Conservation (phyloP, 2,888 invertebrate genomes). For the Stenurella melanura region DNA sequence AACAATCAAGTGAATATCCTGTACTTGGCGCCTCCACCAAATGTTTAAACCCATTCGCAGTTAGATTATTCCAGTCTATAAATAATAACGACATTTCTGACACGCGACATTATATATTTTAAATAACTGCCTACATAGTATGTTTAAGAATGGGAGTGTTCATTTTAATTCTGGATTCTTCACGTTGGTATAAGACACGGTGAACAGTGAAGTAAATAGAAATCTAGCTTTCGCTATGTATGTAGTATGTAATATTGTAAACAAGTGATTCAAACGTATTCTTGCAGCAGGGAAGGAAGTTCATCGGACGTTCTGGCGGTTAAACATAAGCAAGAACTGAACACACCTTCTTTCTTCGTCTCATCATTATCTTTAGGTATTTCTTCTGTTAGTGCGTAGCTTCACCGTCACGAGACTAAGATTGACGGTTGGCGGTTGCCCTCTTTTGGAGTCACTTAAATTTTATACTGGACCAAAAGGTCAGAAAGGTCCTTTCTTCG, state of each 20-base stretch:
- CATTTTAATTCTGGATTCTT: constrained; percentile 27
- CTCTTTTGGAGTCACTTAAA: constrained; percentile 31
- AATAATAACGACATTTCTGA: constrained; percentile 7
- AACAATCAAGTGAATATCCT: background rate
- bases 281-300: constrained; percentile 44
- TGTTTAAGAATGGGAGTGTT: constrained; percentile 14
- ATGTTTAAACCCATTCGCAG: background rate
- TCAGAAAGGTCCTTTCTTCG: constrained; percentile 24
- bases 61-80: background rate
- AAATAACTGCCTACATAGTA: constrained; percentile 23
- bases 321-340: constrained; percentile 39
- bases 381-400: constrained; percentile 35
- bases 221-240: constrained; percentile 18
- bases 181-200: constrained; percentile 19
- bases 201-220: constrained; percentile 15
- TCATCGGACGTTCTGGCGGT: constrained; percentile 51
- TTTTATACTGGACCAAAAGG: constrained; percentile 39
- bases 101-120: constrained; percentile 14
- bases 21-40: background rate
- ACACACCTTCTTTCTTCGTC: constrained; percentile 39
- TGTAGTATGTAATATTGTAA: constrained; percentile 23
- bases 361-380: constrained; percentile 41
- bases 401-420: constrained; percentile 34
- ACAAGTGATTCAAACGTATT: constrained; percentile 36
- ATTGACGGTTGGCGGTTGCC: constrained; percentile 39